Base-by-base conservation (phyloP, 2,113 vertebrate genomes). In the Nothocercus julius region DNA sequence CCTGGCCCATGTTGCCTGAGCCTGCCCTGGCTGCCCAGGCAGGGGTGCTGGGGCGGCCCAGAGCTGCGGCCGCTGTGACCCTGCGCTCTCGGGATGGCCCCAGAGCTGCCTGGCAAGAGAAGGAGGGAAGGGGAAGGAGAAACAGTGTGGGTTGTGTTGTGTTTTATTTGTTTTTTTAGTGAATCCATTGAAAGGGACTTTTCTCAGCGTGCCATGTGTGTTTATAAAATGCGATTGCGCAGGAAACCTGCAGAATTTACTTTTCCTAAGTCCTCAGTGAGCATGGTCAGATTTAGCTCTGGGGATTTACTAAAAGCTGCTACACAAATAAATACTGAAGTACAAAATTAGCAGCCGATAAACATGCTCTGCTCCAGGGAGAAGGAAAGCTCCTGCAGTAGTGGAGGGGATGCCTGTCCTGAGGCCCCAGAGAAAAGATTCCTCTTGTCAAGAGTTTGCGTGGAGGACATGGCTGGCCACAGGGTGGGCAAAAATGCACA, bases 311-410 rank as follows among this genome's bases (percentile, higher is more conserved):
- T 72, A 85, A 95, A 85, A 87, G 82, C 93, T 94, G 93, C 66
- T 92, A 68, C 76, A 44, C 94, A 94, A 90, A 95, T 94, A 95
- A 94, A 81, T 83, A 95, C 53, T 0, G 0, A 78, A 75, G 92
- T 63, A 84, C 76, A 78, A 88, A 96, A 91, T 94, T 95, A 95
- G 96, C 89, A 87, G 67, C 78, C 63, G 93, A 94, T 97, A 58
- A 95, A 38, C 91, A 75, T 61, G 85, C 90, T 61, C 36, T 81
- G 36, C 84, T 92, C n/a, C 19, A 49, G 11, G 75, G 25, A 87
- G 63, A 67, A 49, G 77, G 85, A 64, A 95, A 95, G 32, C 34
- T 75, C 40, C 83, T 1, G 8, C 34, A 34, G 69, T 51, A 13
- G 51, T 17, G 44, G 44, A 68, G 66, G 42, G 32, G 10, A 14